Evolutionary conservation across 2,113 vertebrate genomes (phyloP).

Genomic region (Serinus canaria): DNA sequence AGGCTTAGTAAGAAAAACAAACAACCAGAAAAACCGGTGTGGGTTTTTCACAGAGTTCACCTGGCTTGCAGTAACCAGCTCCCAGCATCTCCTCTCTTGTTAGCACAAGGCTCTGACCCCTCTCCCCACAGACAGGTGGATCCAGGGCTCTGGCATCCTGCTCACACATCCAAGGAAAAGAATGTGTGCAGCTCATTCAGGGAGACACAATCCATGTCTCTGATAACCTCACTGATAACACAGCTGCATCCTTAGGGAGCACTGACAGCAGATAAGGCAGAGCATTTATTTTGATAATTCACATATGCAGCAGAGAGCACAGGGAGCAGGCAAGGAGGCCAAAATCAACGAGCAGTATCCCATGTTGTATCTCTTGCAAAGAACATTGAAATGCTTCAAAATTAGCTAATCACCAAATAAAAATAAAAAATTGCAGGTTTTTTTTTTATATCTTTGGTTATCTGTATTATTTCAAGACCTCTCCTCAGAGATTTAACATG

Average conservation of each 20-base stretch:
- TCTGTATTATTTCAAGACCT: not conserved
- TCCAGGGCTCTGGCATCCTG: not conserved
- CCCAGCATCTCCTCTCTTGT: not conserved
- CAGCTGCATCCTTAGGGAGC: not conserved
- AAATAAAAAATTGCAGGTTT: too few species aligned
- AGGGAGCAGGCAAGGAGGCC: not conserved
- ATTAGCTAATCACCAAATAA: not conserved
- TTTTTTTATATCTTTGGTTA: not conserved
- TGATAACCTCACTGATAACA: not conserved
- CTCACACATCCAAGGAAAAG: not conserved
- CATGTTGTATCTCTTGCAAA: not conserved
- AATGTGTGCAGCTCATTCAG: not conserved
- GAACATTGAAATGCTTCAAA: not conserved
- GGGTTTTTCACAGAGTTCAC: not conserved
- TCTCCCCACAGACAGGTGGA: not conserved
- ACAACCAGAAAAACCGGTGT: not conserved
- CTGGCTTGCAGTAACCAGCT: not conserved
- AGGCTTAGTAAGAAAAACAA: not conserved
- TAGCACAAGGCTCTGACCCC: accelerated
- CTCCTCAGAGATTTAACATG: not conserved
- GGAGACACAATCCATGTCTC: not conserved
- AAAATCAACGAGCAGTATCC: not conserved
- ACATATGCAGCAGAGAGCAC: not conserved
- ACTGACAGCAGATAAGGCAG: not conserved
- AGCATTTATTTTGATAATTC: not conserved